Percentiles rank a stretch among this genome's conserved stretches.
Evolutionary conservation across 2,888 invertebrate genomes (phyloP).

Genomic region (Charanyca ferruginea): DNA sequence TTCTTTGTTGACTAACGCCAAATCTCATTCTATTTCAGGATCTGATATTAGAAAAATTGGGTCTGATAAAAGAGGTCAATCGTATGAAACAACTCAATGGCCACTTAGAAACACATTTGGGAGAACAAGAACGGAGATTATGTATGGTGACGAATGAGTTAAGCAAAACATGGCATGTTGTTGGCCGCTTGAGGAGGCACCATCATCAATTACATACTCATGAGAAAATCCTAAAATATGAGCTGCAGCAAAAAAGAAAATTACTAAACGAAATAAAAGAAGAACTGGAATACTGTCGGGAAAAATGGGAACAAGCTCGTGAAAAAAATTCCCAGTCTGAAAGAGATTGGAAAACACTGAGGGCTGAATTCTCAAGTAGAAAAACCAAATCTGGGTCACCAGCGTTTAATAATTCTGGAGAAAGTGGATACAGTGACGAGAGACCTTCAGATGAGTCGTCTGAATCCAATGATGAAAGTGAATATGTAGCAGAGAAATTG

Average conservation of each 20-base stretch:
- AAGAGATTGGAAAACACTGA: slow-evolving; percentile 95
- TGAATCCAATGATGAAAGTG: slow-evolving; percentile 88
- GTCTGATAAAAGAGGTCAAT: slow-evolving; percentile 95
- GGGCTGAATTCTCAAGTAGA: slow-evolving; percentile 95
- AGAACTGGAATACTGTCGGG: slow-evolving; percentile 96
- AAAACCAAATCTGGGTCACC: slow-evolving; percentile 92
- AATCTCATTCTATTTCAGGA: slow-evolving; percentile 87
- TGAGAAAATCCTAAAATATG: slow-evolving; percentile 96
- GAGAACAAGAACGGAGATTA: slow-evolving; percentile 94
- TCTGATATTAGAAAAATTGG: slow-evolving; percentile 96
- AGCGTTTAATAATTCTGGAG: slow-evolving; percentile 94
- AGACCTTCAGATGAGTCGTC: slow-evolving; percentile 91
- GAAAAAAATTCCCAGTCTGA: slow-evolving; percentile 96
- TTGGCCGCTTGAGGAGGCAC: slow-evolving; percentile 93
- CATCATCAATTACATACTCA: slow-evolving; percentile 97
- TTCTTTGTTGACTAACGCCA: slow-evolving; percentile 29
- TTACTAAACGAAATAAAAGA: slow-evolving; percentile 96
- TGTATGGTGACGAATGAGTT: slow-evolving; percentile 95
- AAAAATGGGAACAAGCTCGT: slow-evolving; percentile 96
- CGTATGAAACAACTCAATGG: slow-evolving; percentile 95
- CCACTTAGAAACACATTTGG: slow-evolving; percentile 94
- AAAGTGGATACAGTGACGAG: slow-evolving; percentile 97
- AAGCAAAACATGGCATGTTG: slow-evolving; percentile 97
- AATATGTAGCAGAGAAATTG: slow-evolving; percentile 80
- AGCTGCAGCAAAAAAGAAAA: slow-evolving; percentile 96